phyloP scores from a whole-genome alignment of 2,888 invertebrate species.

The Pollenia labialis region DNA sequence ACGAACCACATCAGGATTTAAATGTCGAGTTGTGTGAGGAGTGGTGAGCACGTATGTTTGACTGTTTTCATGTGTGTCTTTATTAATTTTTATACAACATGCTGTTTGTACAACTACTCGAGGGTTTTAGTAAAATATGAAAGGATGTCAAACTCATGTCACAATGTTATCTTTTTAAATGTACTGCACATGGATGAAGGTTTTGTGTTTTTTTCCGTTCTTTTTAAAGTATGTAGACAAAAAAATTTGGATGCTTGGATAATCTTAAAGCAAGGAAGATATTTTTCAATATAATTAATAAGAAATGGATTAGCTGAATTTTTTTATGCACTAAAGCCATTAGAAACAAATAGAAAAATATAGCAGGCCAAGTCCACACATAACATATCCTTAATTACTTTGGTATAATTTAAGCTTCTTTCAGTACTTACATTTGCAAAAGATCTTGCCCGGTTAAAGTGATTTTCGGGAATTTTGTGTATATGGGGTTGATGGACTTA shows the following conservation, averaged over 20 bases:
- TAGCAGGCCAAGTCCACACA: no score
- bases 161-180: constrained; percentile 46
- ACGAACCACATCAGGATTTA: constrained; percentile 39
- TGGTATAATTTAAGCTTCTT: no score
- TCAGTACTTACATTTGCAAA: no score
- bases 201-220: background rate
- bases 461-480: no score
- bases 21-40: constrained; percentile 4
- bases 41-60: background rate
- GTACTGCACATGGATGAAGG: background rate
- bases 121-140: constrained; percentile 18
- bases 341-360: no score
- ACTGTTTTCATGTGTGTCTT: background rate
- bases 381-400: no score
- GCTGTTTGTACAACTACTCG: background rate
- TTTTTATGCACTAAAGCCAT: no score
- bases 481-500: no score
- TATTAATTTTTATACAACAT: background rate
- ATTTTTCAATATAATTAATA: no score
- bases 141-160: constrained; percentile 47
- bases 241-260: background rate
- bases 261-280: no score
- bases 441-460: no score
- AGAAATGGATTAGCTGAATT: no score
- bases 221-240: background rate